Evolutionary conservation across 2,888 invertebrate genomes (phyloP).

Genomic region (Willowsia nigromaculata): DNA sequence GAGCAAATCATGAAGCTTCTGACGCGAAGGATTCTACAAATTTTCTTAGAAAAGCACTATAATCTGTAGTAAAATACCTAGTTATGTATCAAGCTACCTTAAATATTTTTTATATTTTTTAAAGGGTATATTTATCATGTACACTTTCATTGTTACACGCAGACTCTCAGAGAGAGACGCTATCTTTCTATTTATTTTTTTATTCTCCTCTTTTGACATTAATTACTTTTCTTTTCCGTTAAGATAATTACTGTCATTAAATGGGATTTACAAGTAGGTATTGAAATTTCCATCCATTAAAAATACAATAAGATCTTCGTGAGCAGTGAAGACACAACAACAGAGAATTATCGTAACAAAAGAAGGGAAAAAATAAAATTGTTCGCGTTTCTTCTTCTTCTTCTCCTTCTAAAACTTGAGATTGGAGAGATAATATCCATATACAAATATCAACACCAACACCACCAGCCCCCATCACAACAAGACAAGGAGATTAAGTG

Average conservation of each 20-base stretch:
- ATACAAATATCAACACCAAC: slow-evolving; percentile 14
- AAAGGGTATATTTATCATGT: not conserved
- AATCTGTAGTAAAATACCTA: not conserved
- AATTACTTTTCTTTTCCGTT: slow-evolving; percentile 73
- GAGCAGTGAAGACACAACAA: not conserved
- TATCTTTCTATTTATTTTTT: slow-evolving; percentile 21
- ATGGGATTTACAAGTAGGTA: slow-evolving; percentile 65
- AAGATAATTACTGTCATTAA: slow-evolving; percentile 72
- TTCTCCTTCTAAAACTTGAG: not conserved
- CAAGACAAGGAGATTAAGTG: slow-evolving; percentile 8
- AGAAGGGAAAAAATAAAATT: too few species aligned
- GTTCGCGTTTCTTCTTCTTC: not conserved
- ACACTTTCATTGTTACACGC: not conserved
- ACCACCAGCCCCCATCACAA: too few species aligned
- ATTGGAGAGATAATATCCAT: slow-evolving; percentile 17
- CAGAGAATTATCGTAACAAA: not conserved
- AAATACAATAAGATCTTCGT: slow-evolving; percentile 44
- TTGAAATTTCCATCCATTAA: slow-evolving; percentile 59
- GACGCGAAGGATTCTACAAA: too few species aligned
- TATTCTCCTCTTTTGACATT: slow-evolving; percentile 60
- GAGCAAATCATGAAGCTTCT: not conserved
- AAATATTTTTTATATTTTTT: not conserved
- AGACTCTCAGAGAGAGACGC: not conserved
- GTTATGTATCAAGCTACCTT: not conserved
- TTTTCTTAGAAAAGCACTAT: not conserved